A percentile compares a stretch with the other conserved stretches of the same genome.
These are phyloP conservation scores for Mesocentrotus franciscanus DNA, from an alignment of 53 echinoderm and acorn worm species.

Conservation along the genomic window DNA sequence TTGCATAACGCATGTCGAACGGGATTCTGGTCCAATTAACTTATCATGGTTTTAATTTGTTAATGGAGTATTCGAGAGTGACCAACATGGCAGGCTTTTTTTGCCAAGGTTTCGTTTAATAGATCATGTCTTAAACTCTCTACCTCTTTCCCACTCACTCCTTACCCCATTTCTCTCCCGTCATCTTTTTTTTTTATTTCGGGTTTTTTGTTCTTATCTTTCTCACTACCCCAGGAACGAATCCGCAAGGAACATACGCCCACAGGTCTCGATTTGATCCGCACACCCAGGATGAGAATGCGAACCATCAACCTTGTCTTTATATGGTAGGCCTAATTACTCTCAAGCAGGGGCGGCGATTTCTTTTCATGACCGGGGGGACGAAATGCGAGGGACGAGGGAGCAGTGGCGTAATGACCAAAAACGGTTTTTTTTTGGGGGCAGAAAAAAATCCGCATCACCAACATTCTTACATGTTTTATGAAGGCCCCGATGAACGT, in stretches of 20 bases:
- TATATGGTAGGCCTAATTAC: slow-evolving; percentile 68
- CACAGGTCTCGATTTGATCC: slow-evolving; percentile 67
- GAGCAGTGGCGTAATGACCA: too few relatives aligned
- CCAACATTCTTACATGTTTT: too few relatives aligned
- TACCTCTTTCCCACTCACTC: background rate
- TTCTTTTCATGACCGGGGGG: too few relatives aligned
- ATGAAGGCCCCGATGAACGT: too few relatives aligned
- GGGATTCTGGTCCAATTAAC: too few relatives aligned
- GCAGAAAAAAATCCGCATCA: too few relatives aligned
- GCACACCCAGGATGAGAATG: slow-evolving; percentile 65
- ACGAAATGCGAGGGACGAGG: too few relatives aligned
- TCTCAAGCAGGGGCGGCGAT: too few relatives aligned
- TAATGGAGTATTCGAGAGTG: too few relatives aligned
- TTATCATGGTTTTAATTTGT: too few relatives aligned
- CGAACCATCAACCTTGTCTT: slow-evolving; percentile 76
- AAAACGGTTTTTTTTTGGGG: too few relatives aligned
- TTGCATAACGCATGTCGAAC: too few relatives aligned
- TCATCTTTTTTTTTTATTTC: background rate
- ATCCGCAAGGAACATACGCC: slow-evolving; percentile 52
- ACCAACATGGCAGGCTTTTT: background rate
- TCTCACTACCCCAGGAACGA: background rate
- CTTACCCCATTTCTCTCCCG: background rate
- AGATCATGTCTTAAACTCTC: background rate
- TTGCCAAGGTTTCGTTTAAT: background rate
- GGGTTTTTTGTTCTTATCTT: background rate